These are phyloP conservation scores for Himalopsyche phryganea DNA, from an alignment of 1,140 invertebrate genomes.

Conservation along the genomic window DNA sequence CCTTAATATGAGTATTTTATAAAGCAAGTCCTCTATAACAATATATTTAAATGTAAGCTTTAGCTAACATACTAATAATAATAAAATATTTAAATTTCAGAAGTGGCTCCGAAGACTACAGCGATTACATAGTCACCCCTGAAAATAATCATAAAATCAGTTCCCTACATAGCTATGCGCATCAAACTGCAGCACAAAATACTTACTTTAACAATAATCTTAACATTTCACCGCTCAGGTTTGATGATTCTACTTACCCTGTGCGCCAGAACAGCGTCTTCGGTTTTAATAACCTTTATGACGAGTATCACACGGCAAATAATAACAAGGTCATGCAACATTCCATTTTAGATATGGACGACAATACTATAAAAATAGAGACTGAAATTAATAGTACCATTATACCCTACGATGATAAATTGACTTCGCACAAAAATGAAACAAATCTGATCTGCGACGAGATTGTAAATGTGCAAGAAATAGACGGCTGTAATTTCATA, in stretches of 20 bases:
- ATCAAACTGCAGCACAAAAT: conserved; percentile 27
- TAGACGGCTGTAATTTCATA: conserved; percentile 2
- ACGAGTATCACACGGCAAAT: conserved; percentile 44
- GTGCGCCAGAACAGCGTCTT: neutral
- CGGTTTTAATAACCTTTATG: conserved; percentile 11
- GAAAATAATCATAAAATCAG: conserved; percentile 6
- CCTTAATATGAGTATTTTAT: too few relatives aligned
- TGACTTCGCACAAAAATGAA: neutral
- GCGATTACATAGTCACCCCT: conserved; percentile 20
- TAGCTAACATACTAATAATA: conserved; percentile 1
- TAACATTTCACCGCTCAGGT: conserved; percentile 15
- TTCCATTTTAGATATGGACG: conserved; percentile 50
- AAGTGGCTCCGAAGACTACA: conserved; percentile 27
- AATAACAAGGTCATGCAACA: conserved; percentile 39
- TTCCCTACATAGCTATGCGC: conserved; percentile 15
- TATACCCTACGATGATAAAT: conserved; percentile 3
- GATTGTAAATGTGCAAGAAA: neutral
- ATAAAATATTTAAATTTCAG: conserved; percentile 8
- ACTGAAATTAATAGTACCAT: conserved; percentile 31
- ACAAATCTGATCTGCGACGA: neutral
- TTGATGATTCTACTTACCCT: conserved; percentile 34
- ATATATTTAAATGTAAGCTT: too few relatives aligned
- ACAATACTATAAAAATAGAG: conserved; percentile 49
- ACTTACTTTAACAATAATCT: conserved; percentile 22
- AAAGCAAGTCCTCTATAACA: too few relatives aligned